phyloP scores from a whole-genome alignment of 2,113 vertebrate species.

The Pterocles gutturalis region DNA sequence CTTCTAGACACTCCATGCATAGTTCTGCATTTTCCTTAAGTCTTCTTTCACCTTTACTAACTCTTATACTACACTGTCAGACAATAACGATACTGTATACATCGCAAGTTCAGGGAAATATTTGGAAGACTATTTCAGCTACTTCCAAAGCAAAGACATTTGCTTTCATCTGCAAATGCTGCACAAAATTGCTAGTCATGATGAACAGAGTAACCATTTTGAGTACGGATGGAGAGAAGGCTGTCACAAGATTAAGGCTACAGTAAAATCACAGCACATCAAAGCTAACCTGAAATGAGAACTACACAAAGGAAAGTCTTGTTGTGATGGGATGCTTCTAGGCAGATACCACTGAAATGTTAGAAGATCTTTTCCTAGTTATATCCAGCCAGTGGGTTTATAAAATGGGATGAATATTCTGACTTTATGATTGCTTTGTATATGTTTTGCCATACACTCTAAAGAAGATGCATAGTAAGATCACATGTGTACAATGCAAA shows the following conservation, averaged over 20 bases:
- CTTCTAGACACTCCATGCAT: not conserved
- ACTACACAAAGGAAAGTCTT: not conserved
- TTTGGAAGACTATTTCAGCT: not conserved
- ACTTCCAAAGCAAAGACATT: not conserved
- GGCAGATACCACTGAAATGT: not conserved
- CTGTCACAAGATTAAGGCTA: not conserved
- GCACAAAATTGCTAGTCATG: not conserved
- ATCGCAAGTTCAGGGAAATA: not conserved
- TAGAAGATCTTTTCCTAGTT: not conserved
- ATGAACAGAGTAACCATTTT: not conserved
- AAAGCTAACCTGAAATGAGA: not conserved
- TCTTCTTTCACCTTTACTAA: not conserved
- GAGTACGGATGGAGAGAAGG: not conserved
- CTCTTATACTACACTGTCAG: not conserved
- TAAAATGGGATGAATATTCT: not conserved
- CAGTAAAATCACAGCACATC: not conserved
- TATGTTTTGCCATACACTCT: not conserved
- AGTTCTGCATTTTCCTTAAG: not conserved
- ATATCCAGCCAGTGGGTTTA: accelerated
- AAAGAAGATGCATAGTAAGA: not conserved
- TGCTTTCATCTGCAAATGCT: slow-evolving; percentile 29
- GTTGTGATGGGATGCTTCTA: not conserved
- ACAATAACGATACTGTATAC: not conserved
- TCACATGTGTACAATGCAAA: accelerated
- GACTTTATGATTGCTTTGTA: not conserved